Base-by-base conservation (phyloP, 2,888 invertebrate species). In the Ochropleura leucogaster region DNA sequence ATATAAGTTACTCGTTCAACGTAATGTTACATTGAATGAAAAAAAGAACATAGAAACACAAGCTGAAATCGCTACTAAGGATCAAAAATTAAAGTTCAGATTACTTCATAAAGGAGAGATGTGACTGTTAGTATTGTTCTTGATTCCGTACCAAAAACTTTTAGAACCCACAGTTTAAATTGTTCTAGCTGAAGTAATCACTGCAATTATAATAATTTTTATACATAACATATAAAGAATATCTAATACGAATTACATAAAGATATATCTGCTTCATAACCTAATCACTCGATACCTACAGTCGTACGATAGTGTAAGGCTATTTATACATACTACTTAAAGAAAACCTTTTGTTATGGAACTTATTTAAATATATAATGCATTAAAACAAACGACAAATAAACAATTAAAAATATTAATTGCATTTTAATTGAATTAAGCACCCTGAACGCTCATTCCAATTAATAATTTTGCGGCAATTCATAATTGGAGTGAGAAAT, bases 371-470 rank as follows among this genome's bases (percentile, higher is more conserved):
- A 94, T 94, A 95, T 95, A 94, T 94, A 94, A 95, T 93, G 92
- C 95, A 96, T 96, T 95, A 94, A 95, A 95, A 95, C 94, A 95
- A 96, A 96, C 91, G 93, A 96, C 93, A 95, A 96, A 95, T 96
- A 95, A 96, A 96, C 91, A 93, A 93, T 90, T 90, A 92, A 94
- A 94, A 94, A 87, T 85, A 82, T 82, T 73, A 78, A 72, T 74
- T 82, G 89, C 74, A 85, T 91, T 92, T 91, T 90, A 78, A 88
- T 90, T 90, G 77, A 81, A 80, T 79, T 65, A 70, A 74, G 67
- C 72, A 83, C 76, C 66, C 72, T 65, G 72, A 62, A 74, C 64
- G 76, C 65, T 69, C 67, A 75, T 78, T 80, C 83, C 86, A 86
- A 83, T 83, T 83, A 85, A 83, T 83, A 76, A 85, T 82, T 80